A percentile compares a stretch with the other conserved stretches of the same genome.
Evolutionary conservation across 2,113 vertebrate species (phyloP).

Genomic region (Grus americana): DNA sequence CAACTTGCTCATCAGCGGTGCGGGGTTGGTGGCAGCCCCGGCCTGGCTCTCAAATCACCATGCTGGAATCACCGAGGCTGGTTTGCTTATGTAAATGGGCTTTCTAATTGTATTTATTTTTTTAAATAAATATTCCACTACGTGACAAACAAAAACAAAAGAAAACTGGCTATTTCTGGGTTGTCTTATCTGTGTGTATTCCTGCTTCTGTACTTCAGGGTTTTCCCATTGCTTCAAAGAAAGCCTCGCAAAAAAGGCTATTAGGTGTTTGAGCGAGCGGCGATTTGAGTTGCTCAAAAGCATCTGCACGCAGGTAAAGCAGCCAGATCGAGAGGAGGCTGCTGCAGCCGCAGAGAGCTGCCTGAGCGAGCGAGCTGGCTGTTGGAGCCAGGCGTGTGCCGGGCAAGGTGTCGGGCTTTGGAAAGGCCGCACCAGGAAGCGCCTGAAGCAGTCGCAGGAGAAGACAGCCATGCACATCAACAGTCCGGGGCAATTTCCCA

Average conservation of each 20-base stretch:
- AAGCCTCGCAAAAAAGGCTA: neutral
- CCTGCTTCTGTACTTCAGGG: too few species aligned
- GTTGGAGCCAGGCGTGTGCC: neutral
- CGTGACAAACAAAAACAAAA: neutral
- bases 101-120: neutral
- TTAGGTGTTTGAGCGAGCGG: neutral
- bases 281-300: neutral
- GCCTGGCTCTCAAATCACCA: neutral
- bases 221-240: neutral
- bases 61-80: fast-evolving
- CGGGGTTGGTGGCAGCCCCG: neutral
- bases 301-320: too few species aligned
- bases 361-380: neutral
- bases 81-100: neutral
- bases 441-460: neutral
- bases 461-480: neutral
- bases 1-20: neutral
- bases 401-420: neutral
- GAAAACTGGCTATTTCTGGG: neutral
- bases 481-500: neutral
- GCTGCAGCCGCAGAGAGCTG: neutral
- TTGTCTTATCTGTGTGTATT: neutral
- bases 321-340: neutral
- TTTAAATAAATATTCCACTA: neutral
- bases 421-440: neutral